A percentile compares a stretch with the other conserved stretches of the same genome.
These are phyloP conservation scores for Ornithoptera alexandrae DNA, from an alignment of 2,888 invertebrate species.

Conservation along the genomic window DNA sequence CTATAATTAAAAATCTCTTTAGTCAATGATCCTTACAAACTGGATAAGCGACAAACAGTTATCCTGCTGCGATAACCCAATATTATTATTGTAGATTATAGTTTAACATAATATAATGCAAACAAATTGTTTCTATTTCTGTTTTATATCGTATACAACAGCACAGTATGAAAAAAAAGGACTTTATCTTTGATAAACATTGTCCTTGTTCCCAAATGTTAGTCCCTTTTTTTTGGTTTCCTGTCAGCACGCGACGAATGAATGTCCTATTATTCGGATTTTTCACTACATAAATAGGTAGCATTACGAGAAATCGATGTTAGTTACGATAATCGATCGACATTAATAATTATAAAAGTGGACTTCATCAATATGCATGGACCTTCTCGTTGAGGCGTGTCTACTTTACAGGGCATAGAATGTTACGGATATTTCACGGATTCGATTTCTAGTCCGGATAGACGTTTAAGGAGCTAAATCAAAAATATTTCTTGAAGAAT, in stretches of 20 bases:
- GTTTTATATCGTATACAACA: neutral
- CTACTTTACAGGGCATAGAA: constrained; percentile 12
- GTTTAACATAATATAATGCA: too few relatives aligned
- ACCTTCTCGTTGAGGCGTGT: neutral
- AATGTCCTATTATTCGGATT: constrained; percentile 16
- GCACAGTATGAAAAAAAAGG: constrained; percentile 14
- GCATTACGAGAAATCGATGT: constrained; percentile 11
- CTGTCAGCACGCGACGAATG: constrained; percentile 9
- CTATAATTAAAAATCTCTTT: too few relatives aligned
- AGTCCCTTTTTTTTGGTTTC: constrained; percentile 14
- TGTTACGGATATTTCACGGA: constrained; percentile 19
- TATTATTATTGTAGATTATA: too few relatives aligned
- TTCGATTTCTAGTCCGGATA: constrained; percentile 21
- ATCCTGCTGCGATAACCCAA: too few relatives aligned
- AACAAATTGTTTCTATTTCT: neutral
- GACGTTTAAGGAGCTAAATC: constrained; percentile 13
- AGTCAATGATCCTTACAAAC: too few relatives aligned
- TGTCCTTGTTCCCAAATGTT: constrained; percentile 10
- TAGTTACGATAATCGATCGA: constrained; percentile 14
- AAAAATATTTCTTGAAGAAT: constrained; percentile 18
- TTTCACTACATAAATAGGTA: constrained; percentile 14
- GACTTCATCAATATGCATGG: constrained; percentile 25
- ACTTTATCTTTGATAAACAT: constrained; percentile 18
- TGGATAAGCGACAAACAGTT: too few relatives aligned
- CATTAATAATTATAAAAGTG: constrained; percentile 9